A percentile compares a stretch with the other conserved stretches of the same genome.
These are phyloP conservation scores for Gobiocypris rarus DNA, from an alignment of 2,113 vertebrate genomes.

Conservation along the genomic window DNA sequence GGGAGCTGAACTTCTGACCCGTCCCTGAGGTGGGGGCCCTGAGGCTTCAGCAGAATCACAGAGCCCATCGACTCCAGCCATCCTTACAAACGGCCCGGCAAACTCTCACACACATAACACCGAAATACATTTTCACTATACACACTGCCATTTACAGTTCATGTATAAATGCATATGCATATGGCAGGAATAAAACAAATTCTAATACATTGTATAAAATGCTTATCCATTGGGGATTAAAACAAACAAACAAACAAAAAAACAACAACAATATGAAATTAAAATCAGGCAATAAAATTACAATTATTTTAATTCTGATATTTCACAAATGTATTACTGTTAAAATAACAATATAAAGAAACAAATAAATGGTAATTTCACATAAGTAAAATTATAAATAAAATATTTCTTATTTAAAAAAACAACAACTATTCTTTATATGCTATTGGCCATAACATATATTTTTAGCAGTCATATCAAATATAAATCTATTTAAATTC, in stretches of 20 bases:
- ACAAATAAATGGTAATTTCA: neutral
- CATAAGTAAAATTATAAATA: neutral
- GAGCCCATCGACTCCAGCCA: constrained; percentile 74
- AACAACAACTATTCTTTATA: too few relatives aligned
- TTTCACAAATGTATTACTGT: neutral
- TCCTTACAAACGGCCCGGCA: constrained; percentile 34
- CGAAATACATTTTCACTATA: constrained; percentile 16
- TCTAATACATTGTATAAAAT: neutral
- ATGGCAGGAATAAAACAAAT: neutral
- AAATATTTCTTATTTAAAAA: neutral
- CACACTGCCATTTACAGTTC: constrained; percentile 16
- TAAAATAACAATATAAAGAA: neutral
- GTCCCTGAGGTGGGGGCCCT: constrained; percentile 62
- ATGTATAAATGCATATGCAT: neutral
- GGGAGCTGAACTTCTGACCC: constrained; percentile 79
- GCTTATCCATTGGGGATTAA: neutral
- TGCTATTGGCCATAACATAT: neutral
- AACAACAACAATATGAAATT: accelerated
- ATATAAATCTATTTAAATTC: neutral
- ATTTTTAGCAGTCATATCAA: neutral
- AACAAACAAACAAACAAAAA: too few relatives aligned
- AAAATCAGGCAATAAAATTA: neutral
- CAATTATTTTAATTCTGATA: neutral
- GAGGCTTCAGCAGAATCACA: constrained; percentile 67
- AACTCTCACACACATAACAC: constrained; percentile 30